Evolutionary conservation across 2,888 invertebrate species (phyloP), one percentile per base, ranked within the genome.

Genomic region (Pherbina coryleti): DNA sequence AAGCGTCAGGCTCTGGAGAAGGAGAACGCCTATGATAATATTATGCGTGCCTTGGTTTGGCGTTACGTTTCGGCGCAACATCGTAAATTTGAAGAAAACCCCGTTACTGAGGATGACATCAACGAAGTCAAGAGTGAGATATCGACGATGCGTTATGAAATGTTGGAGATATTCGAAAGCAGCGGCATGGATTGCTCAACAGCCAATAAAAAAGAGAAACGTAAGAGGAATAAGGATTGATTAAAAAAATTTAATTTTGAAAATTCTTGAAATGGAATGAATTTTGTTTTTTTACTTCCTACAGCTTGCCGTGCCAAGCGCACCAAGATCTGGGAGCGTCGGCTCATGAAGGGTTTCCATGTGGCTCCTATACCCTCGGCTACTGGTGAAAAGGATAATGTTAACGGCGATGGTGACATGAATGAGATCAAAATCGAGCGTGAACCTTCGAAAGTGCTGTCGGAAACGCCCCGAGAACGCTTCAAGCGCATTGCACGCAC

Each of bases 91-190:
- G 96, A 97, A 83, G 94, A 95, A 83, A 95, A 95, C 72, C 92
- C 94, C 0, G 97, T 98, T 0, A 97, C 97, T 0, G 98, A 98
- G 88, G 98, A 98, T 84, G 95, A 97, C 85, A 92, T 98, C 79
- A 98, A 97, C 85, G 98, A 98, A 90, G 93, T 98, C 44, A 98
- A 98, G 89, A 95, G 95, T 84, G 98, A 98, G 84, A 95, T 98
- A 60, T 97, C 97, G 0, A 93, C 97, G 0, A 94, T 98, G 91
- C 93, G 97, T 82, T 98, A 95, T 86, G 98, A 98, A 88, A 92
- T 98, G 82, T 91, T 98, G 0, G 97, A 98, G 84, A 95, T 98
- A 49, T 93, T 98, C 69, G 93, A 94, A 81, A 94, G 92, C 87
- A 98, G 97, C 85, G 97, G 97, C 60, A 94, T 96, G 94, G 95